phyloP scores from a whole-genome alignment of 2,797 vertebrate species.

The Coccyzus lansbergi region DNA sequence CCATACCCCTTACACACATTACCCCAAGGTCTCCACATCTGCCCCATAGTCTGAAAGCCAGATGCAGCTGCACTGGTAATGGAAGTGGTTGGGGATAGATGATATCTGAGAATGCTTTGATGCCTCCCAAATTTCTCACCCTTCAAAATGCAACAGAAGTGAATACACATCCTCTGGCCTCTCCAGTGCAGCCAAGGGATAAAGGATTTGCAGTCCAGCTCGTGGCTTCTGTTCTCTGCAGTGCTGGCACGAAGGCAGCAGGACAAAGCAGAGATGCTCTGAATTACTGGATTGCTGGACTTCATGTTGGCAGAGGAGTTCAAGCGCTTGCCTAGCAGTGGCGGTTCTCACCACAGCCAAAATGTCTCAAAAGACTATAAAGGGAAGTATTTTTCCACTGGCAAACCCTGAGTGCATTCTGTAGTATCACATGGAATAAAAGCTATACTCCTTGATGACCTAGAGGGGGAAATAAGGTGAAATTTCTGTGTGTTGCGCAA shows the following conservation, averaged over 20 bases:
- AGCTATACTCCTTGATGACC: background rate
- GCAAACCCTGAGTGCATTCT: background rate
- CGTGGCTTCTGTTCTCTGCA: background rate
- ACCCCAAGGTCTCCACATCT: background rate
- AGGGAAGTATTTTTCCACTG: background rate
- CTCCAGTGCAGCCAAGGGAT: background rate
- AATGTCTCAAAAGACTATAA: background rate
- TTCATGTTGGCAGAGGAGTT: background rate
- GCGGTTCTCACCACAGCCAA: background rate
- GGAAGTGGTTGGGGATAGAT: fast-evolving
- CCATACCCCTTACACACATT: background rate
- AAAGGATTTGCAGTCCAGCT: background rate
- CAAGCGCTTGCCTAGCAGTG: background rate
- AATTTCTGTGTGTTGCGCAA: background rate
- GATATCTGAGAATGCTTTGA: background rate
- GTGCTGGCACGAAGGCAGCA: background rate
- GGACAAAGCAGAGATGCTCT: background rate
- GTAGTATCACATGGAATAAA: background rate
- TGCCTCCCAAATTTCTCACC: background rate
- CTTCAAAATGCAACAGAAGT: background rate
- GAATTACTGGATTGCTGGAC: background rate
- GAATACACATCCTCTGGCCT: fast-evolving
- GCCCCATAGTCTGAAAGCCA: background rate
- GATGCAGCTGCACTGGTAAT: background rate
- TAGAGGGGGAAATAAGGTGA: background rate